These are phyloP conservation scores for Notiomystis cincta DNA, from an alignment of 2,113 vertebrate genomes.

Conservation along the genomic window DNA sequence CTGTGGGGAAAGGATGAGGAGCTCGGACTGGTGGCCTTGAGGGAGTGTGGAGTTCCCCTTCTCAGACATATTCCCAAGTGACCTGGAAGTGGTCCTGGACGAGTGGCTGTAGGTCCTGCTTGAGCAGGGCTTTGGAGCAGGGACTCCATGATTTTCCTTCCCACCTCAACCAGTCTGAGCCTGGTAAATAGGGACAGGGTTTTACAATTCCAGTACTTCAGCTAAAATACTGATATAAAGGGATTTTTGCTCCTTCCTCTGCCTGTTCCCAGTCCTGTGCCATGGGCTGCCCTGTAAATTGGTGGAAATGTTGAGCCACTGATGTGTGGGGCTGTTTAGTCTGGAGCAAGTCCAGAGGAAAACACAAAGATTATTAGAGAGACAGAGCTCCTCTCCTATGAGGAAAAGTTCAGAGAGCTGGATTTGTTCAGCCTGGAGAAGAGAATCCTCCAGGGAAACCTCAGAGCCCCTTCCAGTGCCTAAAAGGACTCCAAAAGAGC, in stretches of 20 bases:
- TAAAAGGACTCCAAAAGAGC: fast-evolving
- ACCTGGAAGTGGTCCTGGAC: background rate
- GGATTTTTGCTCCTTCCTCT: background rate
- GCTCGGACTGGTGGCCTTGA: background rate
- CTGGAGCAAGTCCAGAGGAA: background rate
- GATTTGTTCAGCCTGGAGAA: background rate
- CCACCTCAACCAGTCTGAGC: background rate
- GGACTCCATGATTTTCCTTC: background rate
- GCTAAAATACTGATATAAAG: background rate
- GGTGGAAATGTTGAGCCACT: background rate
- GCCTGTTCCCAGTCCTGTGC: background rate
- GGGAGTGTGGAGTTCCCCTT: too few species aligned
- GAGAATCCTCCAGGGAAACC: background rate
- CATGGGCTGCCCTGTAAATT: background rate
- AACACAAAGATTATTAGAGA: background rate
- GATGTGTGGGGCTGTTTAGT: background rate
- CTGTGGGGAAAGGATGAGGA: background rate
- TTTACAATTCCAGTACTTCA: background rate
- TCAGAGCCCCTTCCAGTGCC: background rate
- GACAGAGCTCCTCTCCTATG: too few species aligned
- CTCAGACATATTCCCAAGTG: background rate
- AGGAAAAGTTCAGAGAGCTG: background rate
- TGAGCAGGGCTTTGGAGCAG: background rate
- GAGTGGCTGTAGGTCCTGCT: background rate
- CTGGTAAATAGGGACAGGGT: background rate